Base-by-base conservation (phyloP, 1,140 invertebrate genomes). In the Stenopsyche tienmushanensis region DNA sequence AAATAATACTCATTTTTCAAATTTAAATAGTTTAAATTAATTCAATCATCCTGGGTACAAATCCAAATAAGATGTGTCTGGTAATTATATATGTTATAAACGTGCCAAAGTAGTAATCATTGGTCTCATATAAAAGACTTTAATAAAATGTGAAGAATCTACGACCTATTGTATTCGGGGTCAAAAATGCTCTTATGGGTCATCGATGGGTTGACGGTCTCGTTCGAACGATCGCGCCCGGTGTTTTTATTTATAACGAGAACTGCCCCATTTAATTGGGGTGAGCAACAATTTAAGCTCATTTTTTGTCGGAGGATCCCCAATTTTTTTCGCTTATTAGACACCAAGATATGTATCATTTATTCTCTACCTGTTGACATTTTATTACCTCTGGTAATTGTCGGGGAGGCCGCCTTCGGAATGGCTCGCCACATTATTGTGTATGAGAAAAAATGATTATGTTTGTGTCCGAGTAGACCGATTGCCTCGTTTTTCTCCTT, bases 261-360 rank as follows among this genome's bases (percentile, higher is more conserved):
- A 45, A 44, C 59, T 67, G 65, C 59, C 65, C 59, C 50, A 58
- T 63, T 67, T 67, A 67, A 67, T 67, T 67, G 65, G 65, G 65
- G 60, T 52, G 58, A 55, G 53, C 59, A 63, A 42, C 65, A 63
- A 63, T 67, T 67, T 55, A 42, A 52, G 65, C 53, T 63, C 55
- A 57, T 57, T 62, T 58, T 67, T 67, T 62, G 42, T 49, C 29
- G 13, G 49, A 21, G 65, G 42, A 34, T n/a, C 39, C 15, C 55
- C n/a, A 60, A 20, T 39, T 63, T 49, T 67, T 67, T 63, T 41
- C 21, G 53, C 59, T 62, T 67, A 63, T 57, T 57, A 67, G 44
- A 34, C 41, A 23, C 34, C 25, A 13, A 67, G 65, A 67, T 67
- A 63, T 63, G 65, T 67, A 67, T 67, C 65, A 63, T 67, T 63